These are phyloP conservation scores for Sapajus apella DNA, from an alignment of 2,113 vertebrate genomes.

Conservation along the genomic window DNA sequence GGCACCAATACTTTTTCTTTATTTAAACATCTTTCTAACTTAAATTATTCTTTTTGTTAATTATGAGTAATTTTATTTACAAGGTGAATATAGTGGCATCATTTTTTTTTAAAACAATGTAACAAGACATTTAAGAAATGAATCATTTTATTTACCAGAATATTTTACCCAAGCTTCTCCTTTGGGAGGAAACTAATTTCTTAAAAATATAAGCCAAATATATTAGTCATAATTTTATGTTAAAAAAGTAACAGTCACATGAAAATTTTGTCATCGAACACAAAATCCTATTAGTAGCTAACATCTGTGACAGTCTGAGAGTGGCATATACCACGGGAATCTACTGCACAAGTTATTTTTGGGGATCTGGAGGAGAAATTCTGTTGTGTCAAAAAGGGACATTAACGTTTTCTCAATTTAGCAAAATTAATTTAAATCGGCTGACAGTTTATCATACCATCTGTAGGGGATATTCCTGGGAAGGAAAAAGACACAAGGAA, in stretches of 20 bases:
- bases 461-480: not conserved
- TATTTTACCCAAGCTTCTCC: slow-evolving; percentile 49
- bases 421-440: slow-evolving; percentile 63
- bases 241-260: slow-evolving; percentile 57
- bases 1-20: not conserved
- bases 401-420: slow-evolving; percentile 49
- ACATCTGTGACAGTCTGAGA: slow-evolving; percentile 20
- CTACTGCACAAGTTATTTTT: slow-evolving; percentile 10
- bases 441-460: not conserved
- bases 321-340: not conserved
- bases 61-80: slow-evolving; percentile 44
- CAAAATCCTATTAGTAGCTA: slow-evolving; percentile 76
- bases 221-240: slow-evolving; percentile 72
- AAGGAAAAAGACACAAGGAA: not conserved
- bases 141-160: slow-evolving; percentile 54
- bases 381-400: slow-evolving; percentile 36
- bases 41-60: slow-evolving; percentile 59
- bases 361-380: slow-evolving; percentile 27
- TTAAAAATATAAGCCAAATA: slow-evolving; percentile 69
- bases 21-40: slow-evolving; percentile 44
- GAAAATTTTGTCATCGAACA: slow-evolving; percentile 42
- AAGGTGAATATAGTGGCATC: slow-evolving; percentile 24
- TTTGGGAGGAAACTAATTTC: slow-evolving; percentile 68
- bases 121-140: slow-evolving; percentile 57
- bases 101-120: not conserved